Evolutionary conservation across 2,888 invertebrate species (phyloP).

Genomic region (Drosophila kambysellisi): DNA sequence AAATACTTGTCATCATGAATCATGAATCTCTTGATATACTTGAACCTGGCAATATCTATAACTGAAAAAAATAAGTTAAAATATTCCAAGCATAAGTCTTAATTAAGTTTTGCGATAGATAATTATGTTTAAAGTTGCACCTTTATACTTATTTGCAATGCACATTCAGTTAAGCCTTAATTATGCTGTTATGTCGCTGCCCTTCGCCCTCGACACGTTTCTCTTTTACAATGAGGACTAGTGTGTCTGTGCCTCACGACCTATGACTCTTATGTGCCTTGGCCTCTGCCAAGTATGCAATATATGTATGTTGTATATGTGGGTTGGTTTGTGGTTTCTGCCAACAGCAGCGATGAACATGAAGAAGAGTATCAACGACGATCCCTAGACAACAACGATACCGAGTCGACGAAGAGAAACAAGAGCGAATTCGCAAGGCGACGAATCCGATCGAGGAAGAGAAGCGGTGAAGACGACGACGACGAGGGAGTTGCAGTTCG

Average conservation of each 20-base stretch:
- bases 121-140: slow-evolving; percentile 36
- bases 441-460: too few species aligned
- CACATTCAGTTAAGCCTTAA: slow-evolving; percentile 42
- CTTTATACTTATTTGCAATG: slow-evolving; percentile 22
- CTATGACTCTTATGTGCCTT: slow-evolving; percentile 23
- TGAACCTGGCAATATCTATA: neutral
- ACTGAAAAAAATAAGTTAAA: neutral
- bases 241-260: slow-evolving; percentile 17
- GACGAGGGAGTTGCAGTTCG: too few species aligned
- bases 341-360: too few species aligned
- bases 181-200: slow-evolving; percentile 27
- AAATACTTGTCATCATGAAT: too few species aligned
- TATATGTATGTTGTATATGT: too few species aligned
- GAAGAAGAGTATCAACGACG: too few species aligned
- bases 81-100: neutral
- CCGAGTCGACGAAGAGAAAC: too few species aligned
- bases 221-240: slow-evolving; percentile 40
- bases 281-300: slow-evolving; percentile 69
- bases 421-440: too few species aligned
- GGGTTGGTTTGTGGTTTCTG: too few species aligned
- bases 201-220: slow-evolving; percentile 53
- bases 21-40: too few species aligned
- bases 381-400: too few species aligned
- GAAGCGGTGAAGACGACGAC: too few species aligned
- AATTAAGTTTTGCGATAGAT: slow-evolving; percentile 9